Evolutionary conservation across 2,797 vertebrate species (phyloP), one percentile per base, ranked within the genome.

Genomic region (Columba guinea): DNA sequence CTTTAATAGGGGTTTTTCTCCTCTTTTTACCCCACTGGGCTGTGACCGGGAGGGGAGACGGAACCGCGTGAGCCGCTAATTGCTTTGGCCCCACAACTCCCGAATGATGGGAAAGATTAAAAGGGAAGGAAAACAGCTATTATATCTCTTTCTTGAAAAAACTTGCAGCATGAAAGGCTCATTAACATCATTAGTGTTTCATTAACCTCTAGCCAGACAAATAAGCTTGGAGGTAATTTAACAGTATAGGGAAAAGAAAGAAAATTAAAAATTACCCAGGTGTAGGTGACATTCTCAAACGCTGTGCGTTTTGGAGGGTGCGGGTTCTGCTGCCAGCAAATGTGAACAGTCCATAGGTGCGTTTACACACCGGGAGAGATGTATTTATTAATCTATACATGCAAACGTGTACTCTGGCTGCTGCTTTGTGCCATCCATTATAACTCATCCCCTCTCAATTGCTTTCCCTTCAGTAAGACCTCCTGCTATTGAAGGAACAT

Each of bases 201-300:
- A 98, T 98, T 98, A 98, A 98, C 98, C 97, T 98, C 97, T 97
- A 97, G 97, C 96, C 95, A 98, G 97, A 97, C 97, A 98, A 98
- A 98, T 98, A 98, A 97, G 93, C 97, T 65, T 94, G 96, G 93
- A 97, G 97, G 97, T 97, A 97, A 98, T 98, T 98, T 97, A 97
- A 95, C 97, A 90, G 94, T 77, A 56, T 49, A 83, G 94, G 95
- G 90, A 77, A 80, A 84, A 85, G 69, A 16, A 81, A 93, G 88
- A 64, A 96, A 97, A 96, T 97, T 97, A 89, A 96, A 98, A 97
- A 97, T 97, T 97, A 97, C 97, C 93, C 35, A 37, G 87, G 96
- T 97, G 92, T 93, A 97, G 95, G 96, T 97, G 97, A 97, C 97
- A 95, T 97, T 98, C 96, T 86, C 44, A 46, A 46, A 20, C 44